A percentile compares a stretch with the other conserved stretches of the same genome.
phyloP scores from a whole-genome alignment of 2,113 vertebrate genomes.

The Epinephelus lanceolatus region DNA sequence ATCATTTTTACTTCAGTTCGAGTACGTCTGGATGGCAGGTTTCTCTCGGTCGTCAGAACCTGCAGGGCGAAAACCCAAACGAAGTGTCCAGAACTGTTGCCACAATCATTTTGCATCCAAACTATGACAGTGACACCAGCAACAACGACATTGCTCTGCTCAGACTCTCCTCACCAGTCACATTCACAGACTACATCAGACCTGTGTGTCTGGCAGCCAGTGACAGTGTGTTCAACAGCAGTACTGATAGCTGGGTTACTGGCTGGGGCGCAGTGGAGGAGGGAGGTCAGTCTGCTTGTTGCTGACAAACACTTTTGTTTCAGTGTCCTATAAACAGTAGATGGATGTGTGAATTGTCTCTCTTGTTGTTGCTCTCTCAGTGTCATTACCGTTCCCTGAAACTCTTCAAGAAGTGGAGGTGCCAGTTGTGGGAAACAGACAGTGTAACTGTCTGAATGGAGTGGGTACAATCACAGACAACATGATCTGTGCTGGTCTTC shows the following conservation, averaged over 20 bases:
- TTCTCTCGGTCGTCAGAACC: constrained; percentile 63
- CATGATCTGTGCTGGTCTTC: constrained; percentile 87
- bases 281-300: constrained; percentile 78
- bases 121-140: constrained; percentile 58
- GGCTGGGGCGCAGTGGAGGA: constrained; percentile 85
- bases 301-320: constrained; percentile 37
- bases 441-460: constrained; percentile 73
- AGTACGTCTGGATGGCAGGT: background rate
- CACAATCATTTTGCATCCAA: constrained; percentile 69
- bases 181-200: constrained; percentile 81
- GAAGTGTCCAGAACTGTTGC: constrained; percentile 31
- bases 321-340: constrained; percentile 55
- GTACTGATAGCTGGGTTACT: constrained; percentile 85
- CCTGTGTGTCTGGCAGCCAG: constrained; percentile 86
- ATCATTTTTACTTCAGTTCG: background rate
- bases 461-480: constrained; percentile 76
- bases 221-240: constrained; percentile 80
- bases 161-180: constrained; percentile 73
- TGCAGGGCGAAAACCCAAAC: constrained; percentile 45
- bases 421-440: constrained; percentile 71
- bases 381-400: constrained; percentile 46
- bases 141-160: constrained; percentile 87
- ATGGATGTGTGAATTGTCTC: constrained; percentile 63
- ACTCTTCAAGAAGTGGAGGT: constrained; percentile 79
- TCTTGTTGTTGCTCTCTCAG: constrained; percentile 23